Percentiles rank a stretch among this genome's conserved stretches.
Evolutionary conservation across 2,113 vertebrate genomes (phyloP).

Genomic region (Antechinus flavipes): DNA sequence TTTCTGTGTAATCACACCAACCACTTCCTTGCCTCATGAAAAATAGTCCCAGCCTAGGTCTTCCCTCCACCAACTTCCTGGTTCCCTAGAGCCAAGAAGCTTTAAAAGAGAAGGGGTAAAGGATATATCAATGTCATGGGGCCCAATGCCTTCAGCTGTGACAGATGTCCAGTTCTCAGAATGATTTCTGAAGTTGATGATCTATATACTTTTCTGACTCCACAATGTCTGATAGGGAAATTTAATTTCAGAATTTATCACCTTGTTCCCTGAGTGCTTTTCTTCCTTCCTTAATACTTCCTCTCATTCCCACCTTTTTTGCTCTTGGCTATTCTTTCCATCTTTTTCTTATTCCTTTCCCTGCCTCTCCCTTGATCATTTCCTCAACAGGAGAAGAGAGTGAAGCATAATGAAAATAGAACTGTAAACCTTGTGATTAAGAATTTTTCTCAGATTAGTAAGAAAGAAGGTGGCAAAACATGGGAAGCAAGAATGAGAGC

Average conservation of each 20-base stretch:
- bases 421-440: neutral
- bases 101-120: constrained; percentile 45
- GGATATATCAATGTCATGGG: constrained; percentile 68
- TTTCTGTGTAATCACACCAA: constrained; percentile 49
- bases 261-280: neutral
- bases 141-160: constrained; percentile 67
- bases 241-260: neutral
- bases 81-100: constrained; percentile 18
- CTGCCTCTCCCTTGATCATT: neutral
- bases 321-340: neutral
- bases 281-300: neutral
- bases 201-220: constrained; percentile 53
- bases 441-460: neutral
- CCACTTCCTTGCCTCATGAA: constrained; percentile 16
- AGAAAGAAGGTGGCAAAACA: neutral
- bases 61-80: neutral
- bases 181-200: constrained; percentile 74
- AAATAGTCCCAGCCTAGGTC: constrained; percentile 43
- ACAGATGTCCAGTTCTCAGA: constrained; percentile 63
- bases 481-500: neutral
- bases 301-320: neutral
- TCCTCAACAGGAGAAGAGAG: neutral
- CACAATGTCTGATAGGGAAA: neutral
- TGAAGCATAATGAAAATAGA: neutral
- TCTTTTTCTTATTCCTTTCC: neutral